Conservation (phyloP, 1,140 invertebrate genomes). For the Tetramorium parvispinum region DNA sequence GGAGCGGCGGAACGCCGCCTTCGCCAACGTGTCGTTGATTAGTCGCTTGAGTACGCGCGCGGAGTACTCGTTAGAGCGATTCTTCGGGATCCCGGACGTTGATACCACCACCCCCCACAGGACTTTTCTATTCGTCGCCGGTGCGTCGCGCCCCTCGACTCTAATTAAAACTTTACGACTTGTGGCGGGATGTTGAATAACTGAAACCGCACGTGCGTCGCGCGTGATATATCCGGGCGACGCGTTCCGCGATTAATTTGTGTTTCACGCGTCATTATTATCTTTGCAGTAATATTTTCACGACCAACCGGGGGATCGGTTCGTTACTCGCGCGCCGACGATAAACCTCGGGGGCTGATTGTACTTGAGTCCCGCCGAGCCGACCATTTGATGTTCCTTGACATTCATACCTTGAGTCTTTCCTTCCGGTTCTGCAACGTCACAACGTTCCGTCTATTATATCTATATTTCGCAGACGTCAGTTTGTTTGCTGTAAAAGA, state of each 20-base stretch:
- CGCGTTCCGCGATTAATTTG: slow-evolving; percentile 42
- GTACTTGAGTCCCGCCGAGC: not conserved
- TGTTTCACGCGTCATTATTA: slow-evolving; percentile 39
- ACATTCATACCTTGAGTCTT: not conserved
- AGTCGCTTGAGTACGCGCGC: slow-evolving; percentile 54
- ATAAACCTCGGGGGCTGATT: not conserved
- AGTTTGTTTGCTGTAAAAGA: slow-evolving; percentile 5
- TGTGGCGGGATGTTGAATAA: slow-evolving; percentile 15
- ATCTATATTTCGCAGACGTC: not conserved
- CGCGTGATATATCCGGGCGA: not conserved
- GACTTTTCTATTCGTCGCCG: not conserved
- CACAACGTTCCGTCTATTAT: not conserved
- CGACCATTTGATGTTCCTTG: not conserved
- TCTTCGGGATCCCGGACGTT: slow-evolving; percentile 29
- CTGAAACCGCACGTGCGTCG: not conserved
- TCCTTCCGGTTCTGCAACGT: not conserved
- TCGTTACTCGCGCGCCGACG: not conserved
- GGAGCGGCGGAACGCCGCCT: slow-evolving; percentile 22
- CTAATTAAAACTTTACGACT: slow-evolving; percentile 49
- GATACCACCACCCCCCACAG: slow-evolving; percentile 3
- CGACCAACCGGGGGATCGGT: slow-evolving; percentile 2
- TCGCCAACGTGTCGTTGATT: slow-evolving; percentile 66
- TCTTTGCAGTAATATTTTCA: slow-evolving; percentile 42
- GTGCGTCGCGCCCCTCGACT: not conserved
- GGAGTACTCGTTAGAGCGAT: slow-evolving; percentile 52